Conservation (phyloP, 1,140 invertebrate genomes). For the Apis laboriosa region DNA sequence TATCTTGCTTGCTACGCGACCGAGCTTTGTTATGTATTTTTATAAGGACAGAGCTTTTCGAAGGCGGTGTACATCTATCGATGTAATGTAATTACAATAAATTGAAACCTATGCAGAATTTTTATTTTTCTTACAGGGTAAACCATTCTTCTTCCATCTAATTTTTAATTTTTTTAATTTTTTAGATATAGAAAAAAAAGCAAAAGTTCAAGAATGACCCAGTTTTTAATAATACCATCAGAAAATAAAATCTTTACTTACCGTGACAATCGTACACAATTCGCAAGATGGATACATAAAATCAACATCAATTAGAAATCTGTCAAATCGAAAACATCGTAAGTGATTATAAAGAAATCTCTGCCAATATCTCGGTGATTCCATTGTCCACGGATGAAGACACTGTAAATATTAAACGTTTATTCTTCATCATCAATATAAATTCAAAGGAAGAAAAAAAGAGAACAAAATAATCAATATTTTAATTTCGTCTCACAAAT, state of each 20-base stretch:
- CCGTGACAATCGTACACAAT: not conserved
- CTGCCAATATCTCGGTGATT: not conserved
- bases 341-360: not conserved
- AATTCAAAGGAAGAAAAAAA: not conserved
- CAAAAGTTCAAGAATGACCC: not conserved
- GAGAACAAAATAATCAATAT: not conserved
- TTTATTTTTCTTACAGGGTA: not conserved
- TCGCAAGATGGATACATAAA: not conserved
- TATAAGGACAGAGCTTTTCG: constrained; percentile 74
- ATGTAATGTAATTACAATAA: constrained; percentile 59
- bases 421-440: not conserved
- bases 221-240: no score
- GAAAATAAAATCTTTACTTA: no score
- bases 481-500: not conserved
- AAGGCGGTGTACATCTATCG: constrained; percentile 68
- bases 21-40: constrained; percentile 79
- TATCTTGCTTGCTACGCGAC: constrained; percentile 73
- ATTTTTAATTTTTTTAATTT: not conserved
- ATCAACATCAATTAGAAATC: not conserved
- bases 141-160: not conserved
- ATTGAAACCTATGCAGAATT: constrained; percentile 30
- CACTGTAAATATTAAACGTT: not conserved
- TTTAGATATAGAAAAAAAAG: not conserved
- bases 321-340: not conserved
- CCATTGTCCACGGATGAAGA: not conserved